Evolutionary conservation across 2,113 vertebrate genomes (phyloP), one percentile per base, ranked within the genome.

Genomic region (Astur gentilis): DNA sequence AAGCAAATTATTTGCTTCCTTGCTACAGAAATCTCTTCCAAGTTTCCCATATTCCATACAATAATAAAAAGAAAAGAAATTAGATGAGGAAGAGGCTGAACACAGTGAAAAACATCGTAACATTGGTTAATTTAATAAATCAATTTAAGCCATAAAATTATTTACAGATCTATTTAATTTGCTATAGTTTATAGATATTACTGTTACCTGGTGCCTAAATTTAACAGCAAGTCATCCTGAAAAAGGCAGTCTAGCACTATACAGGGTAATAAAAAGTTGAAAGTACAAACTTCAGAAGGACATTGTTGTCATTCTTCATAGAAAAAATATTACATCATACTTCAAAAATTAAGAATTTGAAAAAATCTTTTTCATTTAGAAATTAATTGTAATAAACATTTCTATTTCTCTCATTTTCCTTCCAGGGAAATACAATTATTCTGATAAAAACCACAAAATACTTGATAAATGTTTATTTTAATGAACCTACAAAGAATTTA

Each of bases 401-500:
- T 64, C 9, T 52, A 27, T 75, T 83, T 87, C 6, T 67, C 90
- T 65, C 44, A 72, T 83, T 87, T 87, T 55, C 73, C 54, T 90
- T 88, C 49, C 34, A 47, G 60, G 15, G 42, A 57, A 92, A 84
- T 76, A 96, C 17, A 58, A 65, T 54, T 47, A 94, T 76, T 91
- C 38, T 54, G 50, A 78, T 64, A 93, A 88, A 90, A 12, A 87
- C 13, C 26, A 93, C 9, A 91, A 93, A 96, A 90, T 92, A 89
- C 14, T 20, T 89, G 64, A 96, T 93, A 94, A 96, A 97, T 94
- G 97, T 95, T 97, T 31, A 97, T 95, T 94, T 97, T 90, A 97
- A 94, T 54, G 96, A 98, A 93, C 27, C 83, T 95, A 96, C 83
- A 80, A 95, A 96, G 83, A 97, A 89, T 96, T 96, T 95, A 95